Evolutionary conservation across 1,140 invertebrate species (phyloP), one percentile per base, ranked within the genome.

Genomic region (Drosophila lacteicornis): DNA sequence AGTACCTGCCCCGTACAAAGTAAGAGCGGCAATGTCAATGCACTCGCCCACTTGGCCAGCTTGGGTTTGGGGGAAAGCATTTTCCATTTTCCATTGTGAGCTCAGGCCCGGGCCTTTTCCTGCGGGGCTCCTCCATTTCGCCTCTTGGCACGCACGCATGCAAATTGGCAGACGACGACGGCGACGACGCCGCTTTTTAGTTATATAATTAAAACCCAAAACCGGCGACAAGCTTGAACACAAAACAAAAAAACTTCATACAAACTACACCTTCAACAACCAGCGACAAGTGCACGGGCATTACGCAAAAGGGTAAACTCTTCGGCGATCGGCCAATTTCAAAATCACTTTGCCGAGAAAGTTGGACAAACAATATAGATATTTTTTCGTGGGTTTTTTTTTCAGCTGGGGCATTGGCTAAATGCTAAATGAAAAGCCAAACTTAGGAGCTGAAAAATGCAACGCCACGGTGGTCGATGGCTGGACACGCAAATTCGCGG

Each of bases 81-180:
- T 73, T 71, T 45, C 30, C 30, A 51, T 73, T 73, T 71, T 73
- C 46, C 69, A 73, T 73, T 73, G 69, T 73, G 55, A 19, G 69
- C 67, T 59, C 69, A 73, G 67, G 68, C 8, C 11, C 50, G 65
- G 49, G 63, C 63, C 63, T 71, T 70, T 70, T 69, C 43, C 50
- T 51, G 22, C 25, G 9, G 27, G 9, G 43, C 65, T 57, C 50
- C 65, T 43, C 17, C 60, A 65, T 36, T 49, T 50, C 36, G 69
- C 66, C 69, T 73, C 67, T 73, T 51, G 53, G 53, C 69, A 73
- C 69, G 69, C 69, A 73, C 69, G 67, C 45, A 73, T 73, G 69
- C 69, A 73, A 73, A 73, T 73, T 71, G 69, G 30, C 69, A 73
- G 66, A 73, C 69, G 69, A 38, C 38, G 66, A 46, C 63, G 62